These are phyloP conservation scores for Propithecus coquereli DNA, from an alignment of 2,113 vertebrate genomes.

Conservation along the genomic window DNA sequence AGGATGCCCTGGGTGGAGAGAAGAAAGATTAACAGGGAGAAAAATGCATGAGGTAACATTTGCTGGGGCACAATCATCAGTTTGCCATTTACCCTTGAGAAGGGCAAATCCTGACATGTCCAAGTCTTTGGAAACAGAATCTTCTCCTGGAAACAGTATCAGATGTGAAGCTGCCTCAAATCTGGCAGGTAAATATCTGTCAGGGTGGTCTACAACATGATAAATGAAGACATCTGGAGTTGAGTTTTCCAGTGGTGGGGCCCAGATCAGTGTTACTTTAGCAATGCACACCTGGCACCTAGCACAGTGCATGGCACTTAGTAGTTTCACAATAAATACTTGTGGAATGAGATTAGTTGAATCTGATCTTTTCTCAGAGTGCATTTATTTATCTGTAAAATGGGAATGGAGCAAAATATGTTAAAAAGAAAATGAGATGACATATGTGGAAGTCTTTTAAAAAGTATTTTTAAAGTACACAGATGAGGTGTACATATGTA, in stretches of 20 bases:
- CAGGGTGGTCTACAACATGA: background rate
- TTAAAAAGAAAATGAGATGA: background rate
- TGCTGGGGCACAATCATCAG: background rate
- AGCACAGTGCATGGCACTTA: fast-evolving
- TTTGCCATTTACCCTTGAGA: background rate
- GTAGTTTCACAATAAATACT: background rate
- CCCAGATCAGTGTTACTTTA: no score
- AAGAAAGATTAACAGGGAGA: background rate
- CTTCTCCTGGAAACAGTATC: background rate
- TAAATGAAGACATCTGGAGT: background rate
- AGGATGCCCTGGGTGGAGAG: background rate
- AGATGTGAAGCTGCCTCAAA: background rate
- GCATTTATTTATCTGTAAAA: background rate
- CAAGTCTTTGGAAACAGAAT: background rate
- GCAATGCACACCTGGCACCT: background rate
- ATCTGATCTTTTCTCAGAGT: background rate
- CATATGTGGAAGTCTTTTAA: background rate
- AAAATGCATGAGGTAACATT: background rate
- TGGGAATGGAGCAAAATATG: background rate
- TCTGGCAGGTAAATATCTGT: background rate
- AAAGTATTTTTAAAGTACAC: background rate
- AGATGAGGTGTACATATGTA: no score
- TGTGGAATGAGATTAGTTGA: background rate
- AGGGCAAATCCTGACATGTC: background rate
- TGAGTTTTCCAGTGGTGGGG: background rate